Evolutionary conservation across 1,140 invertebrate species (phyloP), one percentile per base, ranked within the genome.

Genomic region (Zaprionus inermis): DNA sequence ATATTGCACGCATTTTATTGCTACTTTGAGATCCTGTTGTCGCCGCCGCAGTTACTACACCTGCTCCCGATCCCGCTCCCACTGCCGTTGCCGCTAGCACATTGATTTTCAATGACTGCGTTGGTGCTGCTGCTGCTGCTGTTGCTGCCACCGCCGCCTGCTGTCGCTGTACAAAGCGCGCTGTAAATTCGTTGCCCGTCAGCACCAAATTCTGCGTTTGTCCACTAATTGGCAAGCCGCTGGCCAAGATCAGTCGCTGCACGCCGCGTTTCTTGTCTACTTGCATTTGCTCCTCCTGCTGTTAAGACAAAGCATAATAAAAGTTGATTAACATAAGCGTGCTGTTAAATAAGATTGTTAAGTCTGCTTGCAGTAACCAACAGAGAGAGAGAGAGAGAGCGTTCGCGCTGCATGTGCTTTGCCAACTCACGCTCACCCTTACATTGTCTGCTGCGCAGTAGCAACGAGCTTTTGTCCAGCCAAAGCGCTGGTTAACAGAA

Each of bases 1-100:
- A 91, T 82, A 91, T 86, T 90, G 90, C 81, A 83, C 90, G 90
- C 77, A 89, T 72, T 77, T 90, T 89, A 78, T 81, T 78, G 74
- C 60, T 79, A 41, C 63, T 79, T 75, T 90, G 85, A 90, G 85
- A 90, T 90, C 85, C 65, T 24, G 38, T 49, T 28, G 30, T 46
- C 68, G 28, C 52, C 60, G 61, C 7, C 61, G 32, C 41, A 72
- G 10, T 20, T 55, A 24, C 46, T 28, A 34, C 54, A 57, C 18
- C 55, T 64, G 64, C 5, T 69, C 22, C 36, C 66, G 58, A 44
- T 59, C 20, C 60, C 22, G 52, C 49, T 32, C 20, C 28, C 18
- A 11, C 32, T 20, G 41, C 38, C 44, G 22, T 32, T 51, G 54
- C 32, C 22, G 67, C 34, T 5, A 61, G 20, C 38, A 73, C 56